Conservation (phyloP, 37 sponge, comb jelly and placozoan species). For the Hormiphora californensis region DNA sequence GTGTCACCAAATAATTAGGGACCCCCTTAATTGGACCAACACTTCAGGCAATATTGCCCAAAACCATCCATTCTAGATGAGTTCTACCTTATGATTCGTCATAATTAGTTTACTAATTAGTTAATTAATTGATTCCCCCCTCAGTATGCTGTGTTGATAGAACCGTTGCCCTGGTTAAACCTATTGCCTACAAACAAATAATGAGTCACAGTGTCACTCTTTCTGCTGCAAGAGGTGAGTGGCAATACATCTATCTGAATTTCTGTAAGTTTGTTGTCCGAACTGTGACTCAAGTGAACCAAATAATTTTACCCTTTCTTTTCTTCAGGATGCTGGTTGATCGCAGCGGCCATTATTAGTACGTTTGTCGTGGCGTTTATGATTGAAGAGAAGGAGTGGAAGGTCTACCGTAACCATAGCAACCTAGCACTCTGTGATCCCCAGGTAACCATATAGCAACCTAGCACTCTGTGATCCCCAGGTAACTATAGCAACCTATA, state of each 20-base stretch:
- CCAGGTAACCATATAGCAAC: background rate
- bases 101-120: too few species aligned
- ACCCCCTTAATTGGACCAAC: too few species aligned
- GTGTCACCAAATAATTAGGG: too few species aligned
- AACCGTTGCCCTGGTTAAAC: background rate
- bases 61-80: too few species aligned
- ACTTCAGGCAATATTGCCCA: too few species aligned
- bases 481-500: too few species aligned
- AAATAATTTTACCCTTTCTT: background rate
- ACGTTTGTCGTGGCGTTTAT: background rate
- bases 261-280: too few species aligned
- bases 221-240: background rate
- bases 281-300: too few species aligned
- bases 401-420: background rate
- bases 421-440: slow-evolving; percentile 4
- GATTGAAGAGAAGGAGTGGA: background rate
- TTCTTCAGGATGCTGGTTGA: background rate
- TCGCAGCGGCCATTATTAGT: background rate
- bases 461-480: background rate
- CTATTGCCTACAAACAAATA: background rate
- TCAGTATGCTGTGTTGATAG: slow-evolving; percentile 18
- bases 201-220: background rate
- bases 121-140: too few species aligned
- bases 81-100: too few species aligned
- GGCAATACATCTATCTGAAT: too few species aligned